A percentile compares a stretch with the other conserved stretches of the same genome.
These are phyloP conservation scores for Strix aluco DNA, from an alignment of 2,113 vertebrate genomes.

Conservation along the genomic window DNA sequence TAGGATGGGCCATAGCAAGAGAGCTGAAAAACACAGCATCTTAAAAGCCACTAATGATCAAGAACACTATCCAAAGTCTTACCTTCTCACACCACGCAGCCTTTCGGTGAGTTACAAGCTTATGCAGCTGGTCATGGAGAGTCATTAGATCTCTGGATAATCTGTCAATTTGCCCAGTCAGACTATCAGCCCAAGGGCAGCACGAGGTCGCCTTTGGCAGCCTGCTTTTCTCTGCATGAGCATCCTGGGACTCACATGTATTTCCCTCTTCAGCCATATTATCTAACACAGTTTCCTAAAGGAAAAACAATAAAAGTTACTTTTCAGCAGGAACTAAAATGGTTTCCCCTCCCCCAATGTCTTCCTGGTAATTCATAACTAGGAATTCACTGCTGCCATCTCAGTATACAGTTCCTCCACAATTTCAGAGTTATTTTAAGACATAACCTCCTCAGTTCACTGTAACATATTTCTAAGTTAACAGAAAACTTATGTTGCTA, in stretches of 20 bases:
- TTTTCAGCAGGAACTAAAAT: not conserved
- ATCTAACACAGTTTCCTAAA: constrained; percentile 72
- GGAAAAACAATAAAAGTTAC: not conserved
- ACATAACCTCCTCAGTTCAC: not conserved
- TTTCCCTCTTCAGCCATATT: not conserved
- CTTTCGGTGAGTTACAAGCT: not conserved
- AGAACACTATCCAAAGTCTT: not conserved
- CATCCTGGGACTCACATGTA: not conserved
- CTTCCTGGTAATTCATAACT: not conserved
- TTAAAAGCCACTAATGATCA: not conserved
- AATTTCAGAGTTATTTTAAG: not conserved
- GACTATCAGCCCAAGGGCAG: not conserved
- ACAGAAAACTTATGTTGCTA: constrained; percentile 25
- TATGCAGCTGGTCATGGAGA: constrained; percentile 45
- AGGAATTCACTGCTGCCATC: not conserved
- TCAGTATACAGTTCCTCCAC: not conserved
- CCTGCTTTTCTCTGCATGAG: not conserved
- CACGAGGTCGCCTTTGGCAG: not conserved
- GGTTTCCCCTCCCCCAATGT: not conserved
- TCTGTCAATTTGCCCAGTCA: not conserved
- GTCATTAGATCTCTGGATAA: constrained; percentile 10
- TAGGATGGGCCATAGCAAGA: rapidly evolving
- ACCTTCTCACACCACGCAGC: constrained; percentile 58
- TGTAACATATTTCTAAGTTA: constrained; percentile 15
- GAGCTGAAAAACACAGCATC: not conserved